Evolutionary conservation across 2,888 invertebrate species (phyloP), one percentile per base, ranked within the genome.

Genomic region (Schrankia costaestrigalis): DNA sequence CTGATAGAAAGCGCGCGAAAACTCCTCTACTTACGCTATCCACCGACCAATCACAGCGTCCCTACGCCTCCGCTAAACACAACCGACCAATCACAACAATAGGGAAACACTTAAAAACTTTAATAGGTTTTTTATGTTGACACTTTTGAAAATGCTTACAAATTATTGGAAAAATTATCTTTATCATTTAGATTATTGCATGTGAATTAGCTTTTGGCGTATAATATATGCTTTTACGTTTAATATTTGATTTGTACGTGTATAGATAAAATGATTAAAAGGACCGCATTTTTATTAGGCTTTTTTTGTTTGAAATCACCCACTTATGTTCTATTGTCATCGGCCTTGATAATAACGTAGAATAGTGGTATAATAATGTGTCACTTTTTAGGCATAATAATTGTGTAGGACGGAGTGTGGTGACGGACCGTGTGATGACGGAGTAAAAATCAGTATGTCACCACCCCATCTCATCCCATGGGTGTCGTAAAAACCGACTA

Each of bases 1-100:
- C 86, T 85, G 86, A 72, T 72, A 77, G 57, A 72, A 78, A 80
- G 55, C 81, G 74, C 86, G 86, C 75, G 65, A 83, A 84, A 84
- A 72, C 84, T 59, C 56, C 56, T 36, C 63, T 85, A 82, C 79
- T 86, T 86, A 86, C 82, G 71, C 48, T 35, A 29, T 27, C 29
- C 6, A 31, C 35, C 62, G 47, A 43, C 86, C 86, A 86, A 85
- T 85, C 63, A 58, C 53, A 44, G 48, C 38, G 44, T 29, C 31
- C 64, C 63, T 46, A 77, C 82, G 78, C 83, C 82, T 79, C 77
- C 80, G 69, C 72, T 43, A 50, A 52, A 50, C 46, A 21, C 22
- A 17, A 12, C 39, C 46, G 15, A 41, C 86, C 84, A 86, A 85
- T 84, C 66, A 41, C 55, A 46, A 33, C 44, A 69, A 69, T 76